Base-by-base conservation (phyloP, 1,140 invertebrate genomes). In the Pseudomyrmex concolor region DNA sequence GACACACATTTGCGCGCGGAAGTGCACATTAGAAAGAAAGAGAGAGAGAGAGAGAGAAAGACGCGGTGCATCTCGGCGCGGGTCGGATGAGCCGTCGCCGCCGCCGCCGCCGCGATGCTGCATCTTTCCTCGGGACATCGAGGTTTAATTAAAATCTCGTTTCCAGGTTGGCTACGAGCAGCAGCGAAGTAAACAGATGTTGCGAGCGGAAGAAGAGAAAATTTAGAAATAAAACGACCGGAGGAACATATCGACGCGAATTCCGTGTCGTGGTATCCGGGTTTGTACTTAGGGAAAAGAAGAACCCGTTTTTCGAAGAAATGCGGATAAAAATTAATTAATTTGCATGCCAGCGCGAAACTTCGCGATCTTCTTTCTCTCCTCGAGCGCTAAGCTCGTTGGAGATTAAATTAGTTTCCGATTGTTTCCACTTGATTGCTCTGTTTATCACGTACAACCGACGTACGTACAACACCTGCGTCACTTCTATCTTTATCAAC, bases 1-100 rank as follows among this genome's bases (percentile, higher is more conserved):
- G 91, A 87, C 91, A 92, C 86, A 92, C 90, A 92, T 92, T 89
- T 84, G 80, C 90, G 84, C 89, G 84, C 89, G 91, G 88, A 91
- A 89, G 88, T 89, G 84, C 85, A 77, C 66, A 57, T 84, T 74
- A 82, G 78, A 82, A 45, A 45, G 45, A 50, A 74, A 62, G 5
- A 34, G 34, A 34, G 34, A 25, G 25, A 25, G 22, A 25, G 22
- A 25, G 22, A 25, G 22, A 25, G 1, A 34, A 4, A 34, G 34
- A 68, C 45, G 66, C 55, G 43, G 48, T 22, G 81, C 68, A 86
- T 86, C 72, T 82, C 83, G 51, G 51, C 74, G 85, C 70, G 57
- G 34, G 34, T 80, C 81, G 84, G 81, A 86, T 82, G 86, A 74
- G 73, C 50, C 70, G 48, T 4, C 25, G 51, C 34, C 63, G 85